Evolutionary conservation across 1,140 invertebrate species (phyloP), one percentile per base, ranked within the genome.

Genomic region (Cryptotermes secundus): DNA sequence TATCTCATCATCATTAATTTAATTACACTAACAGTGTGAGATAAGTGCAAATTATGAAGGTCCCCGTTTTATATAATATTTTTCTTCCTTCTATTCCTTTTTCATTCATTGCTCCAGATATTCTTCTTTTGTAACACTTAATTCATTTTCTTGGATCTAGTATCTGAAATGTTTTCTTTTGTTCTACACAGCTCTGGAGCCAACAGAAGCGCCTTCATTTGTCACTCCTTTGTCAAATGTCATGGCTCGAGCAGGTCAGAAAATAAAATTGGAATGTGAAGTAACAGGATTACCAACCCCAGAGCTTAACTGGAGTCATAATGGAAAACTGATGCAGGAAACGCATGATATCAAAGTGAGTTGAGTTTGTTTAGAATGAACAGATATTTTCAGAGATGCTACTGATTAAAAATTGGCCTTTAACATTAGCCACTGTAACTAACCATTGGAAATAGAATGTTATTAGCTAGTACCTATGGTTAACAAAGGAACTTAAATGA

Each of bases 251-350:
- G 91, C 92, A 80, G 94, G 94, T 79, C 92, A 94, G 86, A 94
- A 93, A 88, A 89, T 94, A 83, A 92, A 92, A 89, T 89, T 96
- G 72, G 93, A 95, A 87, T 95, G 94, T 88, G 90, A 93, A 88
- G 92, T 93, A 81, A 89, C 87, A 65, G 94, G 93, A 84, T 89
- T 90, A 83, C 93, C 94, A n/a, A 88, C 89, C 45, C 93, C 93
- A 19, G 90, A 89, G 42, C 87, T 94, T 82, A 89, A 87, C 45
- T 96, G 95, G 96, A 91, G 91, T 84, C 94, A 95, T 85, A 93
- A 95, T 87, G 94, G 92, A 81, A 92, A 93, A 87, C 90, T 91
- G 72, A 88, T 95, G 79, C 91, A 91, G 81, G 91, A 93, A 87
- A 90, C 89, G 42, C 88, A 87, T 86, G 89, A 90, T 85, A 86